Percentiles rank a stretch among this genome's conserved stretches.
Evolutionary conservation across 2,888 invertebrate genomes (phyloP).

Genomic region (Amiota mariae): DNA sequence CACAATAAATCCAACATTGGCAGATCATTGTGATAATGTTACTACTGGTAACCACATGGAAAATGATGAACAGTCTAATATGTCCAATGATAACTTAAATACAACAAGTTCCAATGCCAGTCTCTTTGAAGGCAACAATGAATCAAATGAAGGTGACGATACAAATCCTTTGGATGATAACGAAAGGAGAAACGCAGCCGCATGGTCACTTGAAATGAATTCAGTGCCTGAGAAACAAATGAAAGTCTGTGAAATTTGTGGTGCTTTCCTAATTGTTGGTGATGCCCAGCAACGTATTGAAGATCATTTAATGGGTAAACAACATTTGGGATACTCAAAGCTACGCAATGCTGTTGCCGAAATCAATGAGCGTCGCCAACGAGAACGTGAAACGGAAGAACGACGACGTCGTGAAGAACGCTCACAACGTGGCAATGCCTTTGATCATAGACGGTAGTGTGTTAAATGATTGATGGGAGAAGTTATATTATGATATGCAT

Average conservation of each 20-base stretch:
- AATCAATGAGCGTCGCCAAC: slow-evolving; percentile 78
- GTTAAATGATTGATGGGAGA: slow-evolving; percentile 24
- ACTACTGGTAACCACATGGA: slow-evolving; percentile 26
- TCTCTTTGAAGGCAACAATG: slow-evolving; percentile 35
- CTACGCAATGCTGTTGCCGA: slow-evolving; percentile 82
- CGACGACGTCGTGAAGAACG: slow-evolving; percentile 69
- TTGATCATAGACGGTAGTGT: slow-evolving; percentile 57
- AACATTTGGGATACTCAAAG: slow-evolving; percentile 92
- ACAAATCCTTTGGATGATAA: slow-evolving; percentile 3
- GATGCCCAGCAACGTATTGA: slow-evolving; percentile 98
- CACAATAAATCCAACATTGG: slow-evolving; percentile 21
- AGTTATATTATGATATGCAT: not conserved
- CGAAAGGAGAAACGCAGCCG: slow-evolving; percentile 68
- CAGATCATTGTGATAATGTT: not conserved
- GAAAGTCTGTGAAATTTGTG: slow-evolving; percentile 99
- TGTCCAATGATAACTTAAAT: slow-evolving; percentile 7
- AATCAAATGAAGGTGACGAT: slow-evolving; percentile 38
- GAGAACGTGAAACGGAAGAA: slow-evolving; percentile 78
- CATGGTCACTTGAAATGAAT: slow-evolving; percentile 84
- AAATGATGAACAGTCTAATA: slow-evolving; percentile 23
- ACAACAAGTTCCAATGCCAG: slow-evolving; percentile 26
- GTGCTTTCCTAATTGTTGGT: slow-evolving; percentile 98
- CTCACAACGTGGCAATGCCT: slow-evolving; percentile 53
- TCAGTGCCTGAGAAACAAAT: slow-evolving; percentile 96
- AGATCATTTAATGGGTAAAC: slow-evolving; percentile 98